These are phyloP conservation scores for Taenaris catops DNA, from an alignment of 2,888 invertebrate genomes.

Conservation along the genomic window DNA sequence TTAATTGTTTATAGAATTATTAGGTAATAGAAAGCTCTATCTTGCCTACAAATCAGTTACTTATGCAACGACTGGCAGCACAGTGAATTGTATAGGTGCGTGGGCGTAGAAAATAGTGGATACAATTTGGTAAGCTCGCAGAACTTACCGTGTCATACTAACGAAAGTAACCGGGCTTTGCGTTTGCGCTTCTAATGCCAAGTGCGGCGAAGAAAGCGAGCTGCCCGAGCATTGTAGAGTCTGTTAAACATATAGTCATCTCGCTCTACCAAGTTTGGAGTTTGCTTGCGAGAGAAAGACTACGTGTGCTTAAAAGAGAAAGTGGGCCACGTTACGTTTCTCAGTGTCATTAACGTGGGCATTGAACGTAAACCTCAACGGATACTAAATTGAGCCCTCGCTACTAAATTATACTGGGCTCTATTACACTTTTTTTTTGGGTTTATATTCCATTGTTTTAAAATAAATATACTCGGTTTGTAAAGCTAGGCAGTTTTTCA, in stretches of 20 bases:
- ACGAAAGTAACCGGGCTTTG: conserved; percentile 78
- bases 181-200: conserved; percentile 64
- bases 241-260: conserved; percentile 52
- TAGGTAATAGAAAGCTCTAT: conserved; percentile 19
- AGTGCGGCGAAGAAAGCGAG: conserved; percentile 78
- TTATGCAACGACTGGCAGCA: conserved; percentile 47
- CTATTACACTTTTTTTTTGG: conserved; percentile 22
- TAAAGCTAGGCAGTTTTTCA: conserved; percentile 36
- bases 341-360: conserved; percentile 73
- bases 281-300: conserved; percentile 55
- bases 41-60: conserved; percentile 13
- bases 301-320: conserved; percentile 73
- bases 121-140: conserved; percentile 24
- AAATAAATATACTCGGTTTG: conserved; percentile 30
- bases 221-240: conserved; percentile 59
- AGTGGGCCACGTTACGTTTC: conserved; percentile 79
- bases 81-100: conserved; percentile 47
- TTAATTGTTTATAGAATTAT: conserved; percentile 14
- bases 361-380: conserved; percentile 72
- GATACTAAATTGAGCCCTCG: conserved; percentile 42
- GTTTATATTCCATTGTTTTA: conserved; percentile 23
- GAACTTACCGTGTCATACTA: conserved; percentile 54
- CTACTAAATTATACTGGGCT: conserved; percentile 23
- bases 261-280: conserved; percentile 43
- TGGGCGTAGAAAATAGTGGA: conserved; percentile 25